phyloP scores from a whole-genome alignment of 2,888 invertebrate species.

The Thecocarcelia acutangulata region DNA sequence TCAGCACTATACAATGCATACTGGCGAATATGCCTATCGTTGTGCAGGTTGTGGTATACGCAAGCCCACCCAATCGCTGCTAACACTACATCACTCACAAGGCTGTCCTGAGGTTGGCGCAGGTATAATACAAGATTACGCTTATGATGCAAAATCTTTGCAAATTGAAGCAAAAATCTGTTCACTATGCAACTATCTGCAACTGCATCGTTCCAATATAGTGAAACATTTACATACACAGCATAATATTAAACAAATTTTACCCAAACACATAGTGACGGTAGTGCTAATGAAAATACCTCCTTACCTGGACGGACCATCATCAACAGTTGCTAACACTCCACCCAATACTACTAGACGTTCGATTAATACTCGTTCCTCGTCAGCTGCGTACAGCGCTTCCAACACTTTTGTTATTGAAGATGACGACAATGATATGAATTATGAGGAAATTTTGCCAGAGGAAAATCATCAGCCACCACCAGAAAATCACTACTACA shows the following conservation, averaged over 20 bases:
- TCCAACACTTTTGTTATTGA: slow-evolving; percentile 20
- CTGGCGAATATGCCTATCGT: slow-evolving; percentile 88
- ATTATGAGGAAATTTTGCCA: slow-evolving; percentile 39
- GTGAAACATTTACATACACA: slow-evolving; percentile 83
- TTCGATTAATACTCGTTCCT: neutral
- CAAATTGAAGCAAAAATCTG: slow-evolving; percentile 84
- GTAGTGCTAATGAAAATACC: slow-evolving; percentile 70
- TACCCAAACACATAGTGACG: slow-evolving; percentile 70
- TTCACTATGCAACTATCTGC: slow-evolving; percentile 87
- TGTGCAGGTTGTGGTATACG: slow-evolving; percentile 84
- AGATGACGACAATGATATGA: slow-evolving; percentile 32
- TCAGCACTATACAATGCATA: slow-evolving; percentile 89
- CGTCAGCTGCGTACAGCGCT: slow-evolving; percentile 20
- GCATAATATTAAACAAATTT: slow-evolving; percentile 70
- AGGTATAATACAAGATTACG: slow-evolving; percentile 65
- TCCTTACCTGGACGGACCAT: slow-evolving; percentile 20
- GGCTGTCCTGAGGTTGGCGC: slow-evolving; percentile 68
- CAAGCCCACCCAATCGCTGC: slow-evolving; percentile 73
- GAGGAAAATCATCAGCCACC: slow-evolving; percentile 14
- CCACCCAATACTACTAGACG: neutral
- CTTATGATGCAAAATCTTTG: slow-evolving; percentile 68
- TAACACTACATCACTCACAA: slow-evolving; percentile 70
- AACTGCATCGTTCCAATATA: slow-evolving; percentile 84
- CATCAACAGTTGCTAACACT: no score
- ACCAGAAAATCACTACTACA: slow-evolving; percentile 58